Conservation (phyloP, 2,888 invertebrate species). For the Mylabris sibirica region DNA sequence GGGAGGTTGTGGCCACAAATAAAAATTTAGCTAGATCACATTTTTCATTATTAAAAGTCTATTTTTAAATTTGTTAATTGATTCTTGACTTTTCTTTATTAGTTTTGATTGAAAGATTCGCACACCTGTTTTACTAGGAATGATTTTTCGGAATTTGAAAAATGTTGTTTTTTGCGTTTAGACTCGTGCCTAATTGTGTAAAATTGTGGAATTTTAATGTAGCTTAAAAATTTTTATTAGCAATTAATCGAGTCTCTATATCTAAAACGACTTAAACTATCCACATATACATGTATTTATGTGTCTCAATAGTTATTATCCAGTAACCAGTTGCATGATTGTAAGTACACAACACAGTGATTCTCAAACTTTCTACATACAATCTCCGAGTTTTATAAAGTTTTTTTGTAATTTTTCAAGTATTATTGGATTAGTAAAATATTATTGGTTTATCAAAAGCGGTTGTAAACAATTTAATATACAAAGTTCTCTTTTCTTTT, state of each 20-base stretch:
- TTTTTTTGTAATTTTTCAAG: too few relatives aligned
- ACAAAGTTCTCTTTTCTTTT: too few relatives aligned
- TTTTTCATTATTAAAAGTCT: neutral
- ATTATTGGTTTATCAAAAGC: too few relatives aligned
- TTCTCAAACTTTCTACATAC: neutral
- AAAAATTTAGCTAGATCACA: too few relatives aligned
- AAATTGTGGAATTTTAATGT: neutral
- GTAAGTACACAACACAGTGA: neutral
- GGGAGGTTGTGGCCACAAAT: too few relatives aligned
- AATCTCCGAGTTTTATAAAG: too few relatives aligned
- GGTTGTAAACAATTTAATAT: too few relatives aligned
- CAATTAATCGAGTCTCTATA: neutral
- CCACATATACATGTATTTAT: neutral
- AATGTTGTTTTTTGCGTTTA: neutral
- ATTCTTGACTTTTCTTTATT: neutral
- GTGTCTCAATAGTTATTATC: neutral
- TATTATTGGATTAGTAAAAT: too few relatives aligned
- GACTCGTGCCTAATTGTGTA: neutral
- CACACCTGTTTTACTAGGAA: neutral
- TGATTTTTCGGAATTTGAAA: neutral
- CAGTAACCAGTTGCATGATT: slow-evolving; percentile 7
- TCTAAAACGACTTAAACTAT: neutral
- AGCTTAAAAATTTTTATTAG: neutral
- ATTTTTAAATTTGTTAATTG: neutral
- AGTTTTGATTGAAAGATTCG: neutral